Conservation (phyloP, 2,888 invertebrate genomes). For the Seira ritae region DNA sequence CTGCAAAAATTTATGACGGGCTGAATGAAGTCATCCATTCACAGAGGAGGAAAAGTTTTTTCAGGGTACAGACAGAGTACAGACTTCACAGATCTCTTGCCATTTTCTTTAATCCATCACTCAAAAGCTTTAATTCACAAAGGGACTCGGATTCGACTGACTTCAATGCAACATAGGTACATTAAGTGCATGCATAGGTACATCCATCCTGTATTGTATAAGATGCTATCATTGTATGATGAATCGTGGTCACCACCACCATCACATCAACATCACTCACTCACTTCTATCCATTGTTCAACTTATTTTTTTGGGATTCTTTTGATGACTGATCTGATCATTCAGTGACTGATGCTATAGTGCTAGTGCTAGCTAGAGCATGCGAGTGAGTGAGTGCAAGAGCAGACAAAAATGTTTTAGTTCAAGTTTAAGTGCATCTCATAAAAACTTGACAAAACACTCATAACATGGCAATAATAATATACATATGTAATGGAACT, state of each 20-base stretch:
- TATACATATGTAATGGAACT: slow-evolving; percentile 55
- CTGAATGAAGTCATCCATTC: no score
- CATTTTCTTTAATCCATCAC: slow-evolving; percentile 17
- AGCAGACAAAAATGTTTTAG: slow-evolving; percentile 38
- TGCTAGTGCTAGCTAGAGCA: background rate
- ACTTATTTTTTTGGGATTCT: slow-evolving; percentile 1
- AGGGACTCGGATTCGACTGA: background rate
- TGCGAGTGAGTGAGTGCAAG: slow-evolving; percentile 25
- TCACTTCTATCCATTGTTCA: slow-evolving; percentile 17
- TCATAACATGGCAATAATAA: slow-evolving; percentile 64
- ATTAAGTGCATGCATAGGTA: background rate
- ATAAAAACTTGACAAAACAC: slow-evolving; percentile 65
- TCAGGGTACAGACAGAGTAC: no score
- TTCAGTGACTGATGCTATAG: background rate
- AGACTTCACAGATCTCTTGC: no score
- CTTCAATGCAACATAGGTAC: background rate
- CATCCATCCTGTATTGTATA: background rate
- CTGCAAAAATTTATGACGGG: no score
- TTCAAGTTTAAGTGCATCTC: slow-evolving; percentile 65
- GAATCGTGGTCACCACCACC: slow-evolving; percentile 16
- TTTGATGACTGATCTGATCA: slow-evolving; percentile 8
- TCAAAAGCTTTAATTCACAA: no score
- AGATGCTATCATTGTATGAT: background rate
- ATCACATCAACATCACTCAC: slow-evolving; percentile 6
- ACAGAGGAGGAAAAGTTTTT: no score